Evolutionary conservation across 2,888 invertebrate species (phyloP).

Genomic region (Drosophila affinis): DNA sequence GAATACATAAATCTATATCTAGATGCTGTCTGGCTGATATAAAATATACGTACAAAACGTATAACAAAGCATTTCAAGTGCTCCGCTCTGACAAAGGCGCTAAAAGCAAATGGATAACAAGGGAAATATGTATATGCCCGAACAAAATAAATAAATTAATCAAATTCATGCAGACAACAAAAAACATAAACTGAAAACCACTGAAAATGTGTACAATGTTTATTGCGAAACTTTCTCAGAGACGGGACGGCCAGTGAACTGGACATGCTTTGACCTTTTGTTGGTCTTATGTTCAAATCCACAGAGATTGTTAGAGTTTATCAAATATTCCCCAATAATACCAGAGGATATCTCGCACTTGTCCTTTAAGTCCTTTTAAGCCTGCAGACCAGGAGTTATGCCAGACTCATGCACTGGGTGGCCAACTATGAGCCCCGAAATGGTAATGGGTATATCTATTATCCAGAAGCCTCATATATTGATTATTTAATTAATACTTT

Average conservation of each 20-base stretch:
- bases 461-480: too few relatives aligned
- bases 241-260: conserved; percentile 38
- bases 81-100: conserved; percentile 40
- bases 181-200: conserved; percentile 26
- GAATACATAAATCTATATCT: conserved; percentile 44
- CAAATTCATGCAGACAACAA: conserved; percentile 43
- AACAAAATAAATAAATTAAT: conserved; percentile 40
- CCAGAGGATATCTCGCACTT: too few relatives aligned
- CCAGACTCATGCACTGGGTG: too few relatives aligned
- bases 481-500: too few relatives aligned
- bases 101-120: conserved; percentile 46
- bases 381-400: too few relatives aligned
- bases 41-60: conserved; percentile 19
- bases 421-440: too few relatives aligned
- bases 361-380: too few relatives aligned
- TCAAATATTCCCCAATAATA: too few relatives aligned
- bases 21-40: conserved; percentile 45
- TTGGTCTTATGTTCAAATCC: conserved; percentile 10
- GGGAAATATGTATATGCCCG: conserved; percentile 21
- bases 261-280: conserved; percentile 4
- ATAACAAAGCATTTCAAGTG: conserved; percentile 45
- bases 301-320: neutral
- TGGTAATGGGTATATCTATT: too few relatives aligned
- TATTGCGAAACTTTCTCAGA: conserved; percentile 29
- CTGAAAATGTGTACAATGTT: conserved; percentile 27